A percentile compares a stretch with the other conserved stretches of the same genome.
These are phyloP conservation scores for Phymorhynchus buccinoides DNA, from an alignment of 1,140 invertebrate genomes.

Conservation along the genomic window DNA sequence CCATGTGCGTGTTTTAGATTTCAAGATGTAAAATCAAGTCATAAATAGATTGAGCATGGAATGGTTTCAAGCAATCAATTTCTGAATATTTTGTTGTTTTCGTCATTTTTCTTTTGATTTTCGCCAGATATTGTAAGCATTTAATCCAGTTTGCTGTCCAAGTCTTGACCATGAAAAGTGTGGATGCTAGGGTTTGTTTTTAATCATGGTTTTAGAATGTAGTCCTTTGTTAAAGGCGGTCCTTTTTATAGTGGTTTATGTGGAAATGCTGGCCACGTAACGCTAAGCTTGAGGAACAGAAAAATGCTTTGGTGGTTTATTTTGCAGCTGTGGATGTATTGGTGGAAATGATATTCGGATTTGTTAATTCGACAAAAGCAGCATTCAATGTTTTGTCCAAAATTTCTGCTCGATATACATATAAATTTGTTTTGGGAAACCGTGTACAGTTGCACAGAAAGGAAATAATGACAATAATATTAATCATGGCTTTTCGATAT, in stretches of 20 bases:
- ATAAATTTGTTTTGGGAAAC: too few species aligned
- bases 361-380: background rate
- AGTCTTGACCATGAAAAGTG: background rate
- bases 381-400: background rate
- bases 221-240: background rate
- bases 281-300: too few species aligned
- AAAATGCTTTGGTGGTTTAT: too few species aligned
- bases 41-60: too few species aligned
- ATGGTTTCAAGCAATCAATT: background rate
- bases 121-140: too few species aligned
- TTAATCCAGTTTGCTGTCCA: background rate
- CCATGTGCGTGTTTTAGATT: too few species aligned
- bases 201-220: constrained; percentile 6
- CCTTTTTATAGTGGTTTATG: background rate
- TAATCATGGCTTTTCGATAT: background rate
- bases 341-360: background rate
- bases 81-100: background rate
- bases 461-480: too few species aligned
- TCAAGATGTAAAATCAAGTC: too few species aligned
- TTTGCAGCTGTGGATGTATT: background rate
- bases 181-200: background rate
- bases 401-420: background rate
- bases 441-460: background rate
- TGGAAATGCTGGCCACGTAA: background rate
- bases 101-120: background rate